Evolutionary conservation across 2,888 invertebrate species (phyloP), one percentile per base, ranked within the genome.

Genomic region (Yponomeuta cagnagella): DNA sequence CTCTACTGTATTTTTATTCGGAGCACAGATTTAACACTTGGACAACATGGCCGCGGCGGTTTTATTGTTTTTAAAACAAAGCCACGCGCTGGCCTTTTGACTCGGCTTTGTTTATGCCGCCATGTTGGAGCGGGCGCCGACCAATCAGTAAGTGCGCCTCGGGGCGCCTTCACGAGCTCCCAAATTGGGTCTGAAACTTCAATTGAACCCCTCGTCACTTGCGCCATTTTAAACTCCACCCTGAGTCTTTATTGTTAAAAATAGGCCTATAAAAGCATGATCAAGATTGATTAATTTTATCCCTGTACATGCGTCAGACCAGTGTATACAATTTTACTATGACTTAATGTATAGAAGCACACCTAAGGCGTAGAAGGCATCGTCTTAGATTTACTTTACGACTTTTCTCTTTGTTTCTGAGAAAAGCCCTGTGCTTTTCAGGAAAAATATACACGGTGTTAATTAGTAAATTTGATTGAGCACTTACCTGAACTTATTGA

Each of bases 41-140:
- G 77, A 82, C 84, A 87, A 83, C 86, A 88, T 88, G 83, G 85
- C 84, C 83, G 83, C 80, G 31, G 76, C 77, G 77, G 79, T 82
- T 84, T 84, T 87, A 88, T 90, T 90, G 90, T 90, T 88, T 86
- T 81, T 88, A 87, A 90, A 89, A 90, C 90, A 91, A 91, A 84
- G 83, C 77, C 73, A 74, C 73, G 86, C 63, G 30, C 15, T n/a
- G 63, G 84, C 87, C 86, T 83, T 87, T 87, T 74, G 78, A 75
- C 75, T 75, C 74, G 77, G 52, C 77, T 83, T 89, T 90, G 89
- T 90, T 90, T 87, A 77, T 74, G 82, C 75, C 85, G 87, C 88
- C 89, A 89, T 89, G 86, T 89, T 87, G 68, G 23, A 58, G 52
- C 52, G 15, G 52, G 52, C 52, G 2, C 52, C 52, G 52, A 67